phyloP scores from a whole-genome alignment of 2,113 vertebrate genomes.

The Otolemur garnettii region DNA sequence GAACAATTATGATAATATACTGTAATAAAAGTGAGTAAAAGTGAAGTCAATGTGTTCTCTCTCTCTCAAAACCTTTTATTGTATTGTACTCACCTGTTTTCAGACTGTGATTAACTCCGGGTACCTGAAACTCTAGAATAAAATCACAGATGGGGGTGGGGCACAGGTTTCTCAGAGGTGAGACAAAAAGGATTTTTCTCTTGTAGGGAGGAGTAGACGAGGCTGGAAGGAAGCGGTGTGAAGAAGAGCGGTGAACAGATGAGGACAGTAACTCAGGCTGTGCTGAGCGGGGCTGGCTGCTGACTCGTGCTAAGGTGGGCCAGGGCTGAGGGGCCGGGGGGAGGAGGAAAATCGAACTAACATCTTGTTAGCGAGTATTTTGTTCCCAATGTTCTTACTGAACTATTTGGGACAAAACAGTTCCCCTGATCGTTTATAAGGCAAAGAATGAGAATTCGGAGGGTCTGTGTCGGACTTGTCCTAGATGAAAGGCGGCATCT shows the following conservation, averaged over 20 bases:
- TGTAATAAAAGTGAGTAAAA: background rate
- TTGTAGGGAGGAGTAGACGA: background rate
- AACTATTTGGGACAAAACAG: background rate
- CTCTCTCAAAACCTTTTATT: background rate
- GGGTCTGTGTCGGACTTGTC: background rate
- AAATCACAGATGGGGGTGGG: background rate
- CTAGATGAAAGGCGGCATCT: background rate
- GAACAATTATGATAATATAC: background rate
- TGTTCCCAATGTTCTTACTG: background rate
- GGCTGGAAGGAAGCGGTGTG: background rate
- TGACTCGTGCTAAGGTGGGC: background rate
- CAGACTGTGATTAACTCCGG: background rate
- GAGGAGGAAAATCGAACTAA: background rate
- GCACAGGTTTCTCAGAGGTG: background rate
- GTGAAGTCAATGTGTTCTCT: background rate
- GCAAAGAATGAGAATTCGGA: background rate
- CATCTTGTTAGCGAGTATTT: background rate
- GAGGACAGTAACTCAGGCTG: background rate
- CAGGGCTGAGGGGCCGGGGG: background rate
- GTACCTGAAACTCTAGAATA: background rate
- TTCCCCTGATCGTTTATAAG: background rate
- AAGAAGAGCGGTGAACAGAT: background rate
- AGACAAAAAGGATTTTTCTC: background rate
- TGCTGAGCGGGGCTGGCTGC: background rate
- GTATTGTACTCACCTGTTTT: background rate